Evolutionary conservation across 1,140 invertebrate species (phyloP).

Genomic region (Probaryconus sp.): DNA sequence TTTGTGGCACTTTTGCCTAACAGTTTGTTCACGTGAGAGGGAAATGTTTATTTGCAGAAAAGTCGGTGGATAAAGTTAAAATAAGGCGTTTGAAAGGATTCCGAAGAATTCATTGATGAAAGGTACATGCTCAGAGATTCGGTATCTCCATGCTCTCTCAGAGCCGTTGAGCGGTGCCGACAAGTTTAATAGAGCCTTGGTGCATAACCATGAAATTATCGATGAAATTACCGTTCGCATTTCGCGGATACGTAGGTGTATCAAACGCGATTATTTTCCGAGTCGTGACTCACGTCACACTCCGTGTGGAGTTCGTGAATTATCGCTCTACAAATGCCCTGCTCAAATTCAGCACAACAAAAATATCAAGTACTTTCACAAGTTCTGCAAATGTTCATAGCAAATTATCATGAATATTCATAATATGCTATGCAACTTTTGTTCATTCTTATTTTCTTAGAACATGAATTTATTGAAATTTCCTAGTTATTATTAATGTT

Average conservation of each 20-base stretch:
- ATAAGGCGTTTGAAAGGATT: too few species aligned
- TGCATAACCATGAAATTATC: constrained; percentile 58
- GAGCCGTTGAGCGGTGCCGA: constrained; percentile 25
- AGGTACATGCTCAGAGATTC: constrained; percentile 13
- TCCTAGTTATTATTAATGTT: too few species aligned
- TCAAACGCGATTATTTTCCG: constrained; percentile 59
- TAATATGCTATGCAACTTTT: too few species aligned
- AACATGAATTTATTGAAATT: too few species aligned
- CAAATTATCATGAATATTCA: too few species aligned
- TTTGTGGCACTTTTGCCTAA: too few species aligned
- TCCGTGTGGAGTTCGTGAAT: constrained; percentile 39
- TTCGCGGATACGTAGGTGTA: constrained; percentile 61
- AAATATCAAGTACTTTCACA: constrained; percentile 41
- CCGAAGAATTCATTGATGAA: constrained; percentile 15
- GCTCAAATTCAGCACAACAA: constrained; percentile 27
- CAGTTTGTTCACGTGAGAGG: too few species aligned
- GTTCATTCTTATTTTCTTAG: too few species aligned
- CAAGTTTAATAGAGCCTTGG: constrained; percentile 27
- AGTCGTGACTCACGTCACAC: constrained; percentile 53
- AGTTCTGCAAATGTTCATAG: constrained; percentile 7
- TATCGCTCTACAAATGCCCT: constrained; percentile 41
- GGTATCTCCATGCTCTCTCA: constrained; percentile 31
- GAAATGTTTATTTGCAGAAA: too few species aligned
- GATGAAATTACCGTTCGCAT: constrained; percentile 63
- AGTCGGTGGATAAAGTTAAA: too few species aligned